Base-by-base conservation (phyloP, 2,113 vertebrate species). In the Sinocyclocheilus anshuiensis region DNA sequence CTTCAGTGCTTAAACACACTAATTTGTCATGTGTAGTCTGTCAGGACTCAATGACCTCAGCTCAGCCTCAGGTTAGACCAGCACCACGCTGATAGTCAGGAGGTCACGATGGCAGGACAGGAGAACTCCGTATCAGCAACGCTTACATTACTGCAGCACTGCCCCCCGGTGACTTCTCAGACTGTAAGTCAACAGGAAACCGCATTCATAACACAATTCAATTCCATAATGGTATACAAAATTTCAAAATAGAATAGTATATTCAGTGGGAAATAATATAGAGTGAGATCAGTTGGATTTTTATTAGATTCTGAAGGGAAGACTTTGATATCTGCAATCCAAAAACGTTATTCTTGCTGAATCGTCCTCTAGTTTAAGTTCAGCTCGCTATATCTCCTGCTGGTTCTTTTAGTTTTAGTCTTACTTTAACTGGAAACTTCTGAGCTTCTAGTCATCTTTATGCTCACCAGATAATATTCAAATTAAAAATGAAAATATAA, bases 1-100 rank as follows among this genome's bases (percentile, higher is more conserved):
- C 36, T 42, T 45, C 24, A 48, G 77, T 59, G 50, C 42, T 69
- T 86, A 59, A 69, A 69, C 65, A 74, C 50, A 74, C 20, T 59
- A 74, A 86, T 86, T 81, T 81, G 77, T 86, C 77, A 45, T 53
- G 26, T 81, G 85, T 81, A 59, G 53, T 26, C 22, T 86, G 77
- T 81, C 77, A 86, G 53, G 77, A 72, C 63, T n/a, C n/a, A 78
- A 12, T 69, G 26, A 82, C 63, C 85, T 72, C 22, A 42, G 48
- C 26, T 71, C 61, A 78, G 63, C 33, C 76, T 71, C 26, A 45
- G 45, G 84, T 67, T 69, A 79, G 20, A 77, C 18, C 57, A 55
- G 45, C 61, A 53, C 61, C 84, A 33, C 8, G 12, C 53, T 80
- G 71, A 80, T 57, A 72, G 77, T 55, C 84, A 81, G 63, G 48